phyloP scores from a whole-genome alignment of 2,797 vertebrate species.

The Propithecus deckenii region DNA sequence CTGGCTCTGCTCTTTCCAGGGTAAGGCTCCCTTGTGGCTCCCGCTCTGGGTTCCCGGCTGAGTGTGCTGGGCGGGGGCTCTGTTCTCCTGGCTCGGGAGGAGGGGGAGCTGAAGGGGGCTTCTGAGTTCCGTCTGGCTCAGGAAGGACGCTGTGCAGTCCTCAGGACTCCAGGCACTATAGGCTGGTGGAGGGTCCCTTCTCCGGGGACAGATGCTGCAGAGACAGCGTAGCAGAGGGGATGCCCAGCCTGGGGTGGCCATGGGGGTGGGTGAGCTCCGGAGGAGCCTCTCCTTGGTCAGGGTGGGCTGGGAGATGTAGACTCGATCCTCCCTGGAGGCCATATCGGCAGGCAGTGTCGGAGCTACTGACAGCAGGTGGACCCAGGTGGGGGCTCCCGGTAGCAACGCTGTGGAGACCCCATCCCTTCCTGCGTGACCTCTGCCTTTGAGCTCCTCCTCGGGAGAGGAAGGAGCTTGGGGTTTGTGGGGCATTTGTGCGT shows the following conservation, averaged over 20 bases:
- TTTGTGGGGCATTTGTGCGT: background rate
- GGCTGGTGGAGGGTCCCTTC: background rate
- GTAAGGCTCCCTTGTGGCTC: background rate
- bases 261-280: background rate
- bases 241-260: background rate
- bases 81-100: background rate
- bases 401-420: background rate
- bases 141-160: background rate
- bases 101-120: background rate
- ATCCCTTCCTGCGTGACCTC: background rate
- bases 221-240: rapidly evolving
- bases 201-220: background rate
- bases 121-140: background rate
- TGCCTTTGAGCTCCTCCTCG: background rate
- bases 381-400: rapidly evolving
- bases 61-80: too few relatives aligned
- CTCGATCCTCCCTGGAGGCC: background rate
- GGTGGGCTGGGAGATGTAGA: too few relatives aligned
- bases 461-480: background rate
- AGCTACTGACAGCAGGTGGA: background rate
- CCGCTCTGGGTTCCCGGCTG: background rate
- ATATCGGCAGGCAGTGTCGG: rapidly evolving
- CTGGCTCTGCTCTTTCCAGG: conserved; percentile 68
- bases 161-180: rapidly evolving
- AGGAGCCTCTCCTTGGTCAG: background rate